These are phyloP conservation scores for Pholis gunnellus DNA, from an alignment of 2,113 vertebrate species.

Conservation along the genomic window DNA sequence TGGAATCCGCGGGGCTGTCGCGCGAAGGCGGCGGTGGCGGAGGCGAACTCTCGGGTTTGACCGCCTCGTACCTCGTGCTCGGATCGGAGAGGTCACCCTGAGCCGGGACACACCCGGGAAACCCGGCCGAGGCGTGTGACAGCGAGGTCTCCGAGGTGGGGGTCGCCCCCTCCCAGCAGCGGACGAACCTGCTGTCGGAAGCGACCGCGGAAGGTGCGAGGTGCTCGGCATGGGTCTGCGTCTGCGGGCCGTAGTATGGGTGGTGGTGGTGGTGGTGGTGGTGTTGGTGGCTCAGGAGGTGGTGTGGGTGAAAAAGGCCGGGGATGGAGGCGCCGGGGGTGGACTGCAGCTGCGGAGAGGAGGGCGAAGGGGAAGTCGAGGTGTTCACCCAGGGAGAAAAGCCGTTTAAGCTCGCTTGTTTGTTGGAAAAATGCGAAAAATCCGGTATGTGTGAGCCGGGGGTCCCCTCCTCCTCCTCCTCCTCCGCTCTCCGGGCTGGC, in stretches of 20 bases:
- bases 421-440: constrained; percentile 78
- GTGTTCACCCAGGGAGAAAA: constrained; percentile 76
- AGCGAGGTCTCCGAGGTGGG: constrained; percentile 55
- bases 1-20: constrained; percentile 61
- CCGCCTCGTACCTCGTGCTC: constrained; percentile 63
- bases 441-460: constrained; percentile 73
- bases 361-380: constrained; percentile 50
- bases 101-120: constrained; percentile 59
- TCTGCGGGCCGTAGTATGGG: constrained; percentile 70
- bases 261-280: constrained; percentile 12
- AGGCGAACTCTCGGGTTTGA: constrained; percentile 66
- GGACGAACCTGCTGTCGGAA: constrained; percentile 73
- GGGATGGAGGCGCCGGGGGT: constrained; percentile 65
- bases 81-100: constrained; percentile 64
- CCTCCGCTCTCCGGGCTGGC: constrained; percentile 64
- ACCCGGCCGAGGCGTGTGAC: constrained; percentile 38
- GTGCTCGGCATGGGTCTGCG: constrained; percentile 70
- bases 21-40: constrained; percentile 41
- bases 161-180: constrained; percentile 76
- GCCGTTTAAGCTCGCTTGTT: constrained; percentile 67
- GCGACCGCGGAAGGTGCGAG: constrained; percentile 51
- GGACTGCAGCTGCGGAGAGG: constrained; percentile 72
- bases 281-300: constrained; percentile 71
- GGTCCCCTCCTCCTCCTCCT: constrained; percentile 67
- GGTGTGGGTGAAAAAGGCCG: constrained; percentile 75